Evolutionary conservation across 2,113 vertebrate species (phyloP), one percentile per base, ranked within the genome.

Genomic region (Gymnogyps californianus): DNA sequence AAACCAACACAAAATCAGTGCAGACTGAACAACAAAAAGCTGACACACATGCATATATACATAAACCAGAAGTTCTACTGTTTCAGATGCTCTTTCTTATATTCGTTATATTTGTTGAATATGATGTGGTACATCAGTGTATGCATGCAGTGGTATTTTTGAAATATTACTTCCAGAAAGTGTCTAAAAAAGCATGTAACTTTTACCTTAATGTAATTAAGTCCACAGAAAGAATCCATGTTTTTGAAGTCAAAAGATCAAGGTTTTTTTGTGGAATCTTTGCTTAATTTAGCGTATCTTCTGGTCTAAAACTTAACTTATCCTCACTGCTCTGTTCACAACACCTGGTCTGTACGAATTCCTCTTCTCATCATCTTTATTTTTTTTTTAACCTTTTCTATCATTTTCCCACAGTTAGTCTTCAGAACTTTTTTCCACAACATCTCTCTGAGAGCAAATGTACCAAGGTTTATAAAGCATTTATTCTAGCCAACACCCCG

Each of bases 91-190:
- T 80, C 13, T 49, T 54, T 58, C 36, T 11, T 9, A 17, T 11
- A 62, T 76, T 28, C 2, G 0, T 1, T 11, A 1, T 21, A 46
- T 70, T 62, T 65, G n/a, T 6, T 44, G 67, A 46, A 7, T 19
- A 55, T 31, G 38, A 13, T 4, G n/a, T 9, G 44, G 36, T 15
- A 54, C 29, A 31, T 29, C 17, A 18, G 51, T 6, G 18, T 20
- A 13, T 1, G 3, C 61, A 57, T 1, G 2, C 10, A 49, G 46
- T 0, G 8, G 2, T 5, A 11, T 3, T 34, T 59, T 34, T 22
- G 12, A 20, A 55, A 83, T 26, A 87, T 38, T 8, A 17, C 10
- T 44, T 54, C 26, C 29, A 42, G 38, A 17, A 78, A 16, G 10
- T 26, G 59, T 66, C 61, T 44, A 5, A 11, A 57, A 81, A 89